Evolutionary conservation across 1,140 invertebrate species (phyloP).

Genomic region (Drosophila elegans): DNA sequence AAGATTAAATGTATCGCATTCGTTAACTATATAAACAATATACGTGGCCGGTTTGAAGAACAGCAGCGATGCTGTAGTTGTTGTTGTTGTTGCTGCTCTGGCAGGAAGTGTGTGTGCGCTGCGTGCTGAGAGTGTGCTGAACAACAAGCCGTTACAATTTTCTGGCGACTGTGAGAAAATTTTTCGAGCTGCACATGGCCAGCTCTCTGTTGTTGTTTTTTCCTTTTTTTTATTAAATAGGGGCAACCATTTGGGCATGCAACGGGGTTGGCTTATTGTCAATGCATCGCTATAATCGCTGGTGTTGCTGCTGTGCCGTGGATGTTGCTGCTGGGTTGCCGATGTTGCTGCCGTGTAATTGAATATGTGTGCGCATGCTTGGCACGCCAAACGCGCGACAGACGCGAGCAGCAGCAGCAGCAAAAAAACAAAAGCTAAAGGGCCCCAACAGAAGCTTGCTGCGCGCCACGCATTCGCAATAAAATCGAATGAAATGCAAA

Average conservation of each 20-base stretch:
- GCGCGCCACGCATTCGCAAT: conserved; percentile 50
- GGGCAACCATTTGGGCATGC: conserved; percentile 61
- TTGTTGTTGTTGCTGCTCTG: conserved; percentile 27
- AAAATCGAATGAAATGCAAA: conserved; percentile 38
- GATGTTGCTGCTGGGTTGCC: conserved; percentile 5
- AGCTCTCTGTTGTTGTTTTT: conserved; percentile 20
- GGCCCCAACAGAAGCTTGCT: conserved; percentile 31
- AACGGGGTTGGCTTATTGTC: conserved; percentile 72
- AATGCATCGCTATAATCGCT: conserved; percentile 58
- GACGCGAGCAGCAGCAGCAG: conserved; percentile 50
- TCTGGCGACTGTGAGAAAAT: conserved; percentile 74
- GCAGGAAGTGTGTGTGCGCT: conserved; percentile 47
- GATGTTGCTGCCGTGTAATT: conserved; percentile 61
- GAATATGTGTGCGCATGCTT: conserved; percentile 77
- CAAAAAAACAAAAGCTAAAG: conserved; percentile 16
- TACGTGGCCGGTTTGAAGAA: conserved; percentile 66
- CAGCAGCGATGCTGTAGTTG: conserved; percentile 11
- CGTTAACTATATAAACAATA: conserved; percentile 84
- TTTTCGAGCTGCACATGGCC: conserved; percentile 76
- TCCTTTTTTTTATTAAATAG: conserved; percentile 40
- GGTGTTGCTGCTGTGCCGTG: conserved; percentile 23
- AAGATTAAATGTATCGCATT: conserved; percentile 84
- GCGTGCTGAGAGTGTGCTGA: conserved; percentile 76
- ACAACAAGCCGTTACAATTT: conserved; percentile 78
- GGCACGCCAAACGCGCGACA: conserved; percentile 68